Evolutionary conservation across 1,140 invertebrate genomes (phyloP).

Genomic region (Yoshiicerus persimilis): DNA sequence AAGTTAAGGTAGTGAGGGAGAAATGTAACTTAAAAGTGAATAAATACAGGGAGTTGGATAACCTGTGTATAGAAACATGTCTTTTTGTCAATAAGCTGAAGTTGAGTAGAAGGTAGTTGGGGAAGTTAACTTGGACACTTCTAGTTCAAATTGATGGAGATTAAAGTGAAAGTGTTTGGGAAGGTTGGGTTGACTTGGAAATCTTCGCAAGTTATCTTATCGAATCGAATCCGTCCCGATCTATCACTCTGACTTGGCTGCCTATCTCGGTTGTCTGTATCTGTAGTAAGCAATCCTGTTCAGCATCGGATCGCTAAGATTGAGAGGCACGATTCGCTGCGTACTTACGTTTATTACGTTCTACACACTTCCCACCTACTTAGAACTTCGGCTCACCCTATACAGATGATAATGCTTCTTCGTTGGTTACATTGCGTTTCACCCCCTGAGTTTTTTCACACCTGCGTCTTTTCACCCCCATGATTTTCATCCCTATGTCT

Average conservation of each 20-base stretch:
- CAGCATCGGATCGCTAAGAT: neutral
- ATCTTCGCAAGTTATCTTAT: neutral
- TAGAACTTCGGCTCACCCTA: neutral
- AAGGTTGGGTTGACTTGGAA: neutral
- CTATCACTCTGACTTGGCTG: slow-evolving; percentile 27
- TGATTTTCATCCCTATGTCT: too few species aligned
- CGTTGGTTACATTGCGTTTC: too few species aligned
- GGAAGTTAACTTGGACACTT: neutral
- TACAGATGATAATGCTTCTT: too few species aligned
- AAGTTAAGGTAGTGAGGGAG: too few species aligned
- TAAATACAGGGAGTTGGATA: neutral
- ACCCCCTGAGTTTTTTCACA: too few species aligned
- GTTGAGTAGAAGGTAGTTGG: neutral
- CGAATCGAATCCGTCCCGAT: slow-evolving; percentile 14
- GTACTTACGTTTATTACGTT: neutral
- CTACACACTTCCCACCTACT: neutral
- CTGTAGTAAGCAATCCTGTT: neutral
- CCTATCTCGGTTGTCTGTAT: neutral
- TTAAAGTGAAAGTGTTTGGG: slow-evolving; percentile 17
- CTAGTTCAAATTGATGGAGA: slow-evolving; percentile 23
- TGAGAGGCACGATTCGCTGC: neutral
- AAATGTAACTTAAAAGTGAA: too few species aligned
- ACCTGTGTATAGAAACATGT: neutral
- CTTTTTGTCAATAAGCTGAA: neutral
- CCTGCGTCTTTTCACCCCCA: too few species aligned